Base-by-base conservation (phyloP, 2,888 invertebrate species). In the Cylindroiulus punctatus region DNA sequence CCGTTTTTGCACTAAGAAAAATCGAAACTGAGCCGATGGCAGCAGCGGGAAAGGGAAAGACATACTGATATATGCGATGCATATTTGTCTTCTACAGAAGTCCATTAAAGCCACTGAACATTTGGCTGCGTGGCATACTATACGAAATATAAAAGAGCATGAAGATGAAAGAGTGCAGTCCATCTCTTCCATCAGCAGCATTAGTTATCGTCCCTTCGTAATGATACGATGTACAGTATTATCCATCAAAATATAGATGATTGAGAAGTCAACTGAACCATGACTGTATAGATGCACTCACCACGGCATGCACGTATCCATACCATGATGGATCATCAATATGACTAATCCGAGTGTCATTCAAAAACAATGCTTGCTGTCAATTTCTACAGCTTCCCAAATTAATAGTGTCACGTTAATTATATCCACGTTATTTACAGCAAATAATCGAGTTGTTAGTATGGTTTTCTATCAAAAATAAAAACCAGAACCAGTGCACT, bases 1-100 rank as follows among this genome's bases (percentile, higher is more conserved):
- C 42, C 47, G 44, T 84, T 84, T 84, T 84, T 84, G 32, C 12
- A 40, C 32, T 8, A 40, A 32, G 40, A 82, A 82, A 82, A 76
- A 22, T 57, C 57, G 57, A 57, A 57, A 57, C 22, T 57, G 22
- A 57, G 19, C 19, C 19, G 82, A 82, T 82, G 82, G 32, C 40
- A 82, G 82, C 32, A 40, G 82, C 8, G 19, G 82, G 84, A 84
- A 40, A 40, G 42, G 19, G 30, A 84, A 84, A 47, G 26, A 84
- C 30, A 22, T 42, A 32, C 84, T 40, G 42, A 84, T 36, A 84
- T 44, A 44, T 84, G 40, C 19, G 42, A 84, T 44, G 44, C 42
- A 47, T 47, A 44, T 84, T 84, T 84, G 84, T 84, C 84, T 19
- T 84, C 14, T 84, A 0, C 30, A 84, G 84, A 84, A 84, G 47